phyloP scores from a whole-genome alignment of 1,140 invertebrate species.

The Cotesia vestalis region DNA sequence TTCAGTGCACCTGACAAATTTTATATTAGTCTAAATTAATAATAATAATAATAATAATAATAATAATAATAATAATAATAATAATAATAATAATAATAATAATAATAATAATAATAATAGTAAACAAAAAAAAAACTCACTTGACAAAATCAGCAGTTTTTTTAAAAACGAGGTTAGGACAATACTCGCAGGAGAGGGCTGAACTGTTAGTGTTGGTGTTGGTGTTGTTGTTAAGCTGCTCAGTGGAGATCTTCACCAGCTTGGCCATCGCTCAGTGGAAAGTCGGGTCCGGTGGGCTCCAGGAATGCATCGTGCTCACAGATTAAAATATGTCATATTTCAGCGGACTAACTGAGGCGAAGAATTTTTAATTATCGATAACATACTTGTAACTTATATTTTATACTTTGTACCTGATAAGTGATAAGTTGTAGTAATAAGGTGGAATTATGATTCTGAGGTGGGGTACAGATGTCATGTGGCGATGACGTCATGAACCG shows the following conservation, averaged over 20 bases:
- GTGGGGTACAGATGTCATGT: too few species aligned
- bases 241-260: slow-evolving; percentile 48
- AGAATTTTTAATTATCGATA: too few species aligned
- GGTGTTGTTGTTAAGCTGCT: slow-evolving; percentile 43
- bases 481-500: too few species aligned
- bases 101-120: not conserved
- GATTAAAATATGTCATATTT: too few species aligned
- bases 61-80: slow-evolving; percentile 3
- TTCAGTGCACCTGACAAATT: not conserved
- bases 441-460: too few species aligned
- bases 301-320: too few species aligned
- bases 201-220: slow-evolving; percentile 34
- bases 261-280: slow-evolving; percentile 53
- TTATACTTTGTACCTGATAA: too few species aligned
- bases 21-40: not conserved
- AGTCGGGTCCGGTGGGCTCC: too few species aligned
- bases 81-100: not conserved
- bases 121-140: slow-evolving; percentile 44
- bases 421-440: too few species aligned
- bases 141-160: slow-evolving; percentile 61
- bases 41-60: not conserved
- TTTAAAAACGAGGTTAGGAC: slow-evolving; percentile 62
- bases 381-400: too few species aligned
- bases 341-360: too few species aligned
- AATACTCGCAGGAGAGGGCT: slow-evolving; percentile 57